Evolutionary conservation across 2,113 vertebrate species (phyloP).

Genomic region (Holacanthus passer): DNA sequence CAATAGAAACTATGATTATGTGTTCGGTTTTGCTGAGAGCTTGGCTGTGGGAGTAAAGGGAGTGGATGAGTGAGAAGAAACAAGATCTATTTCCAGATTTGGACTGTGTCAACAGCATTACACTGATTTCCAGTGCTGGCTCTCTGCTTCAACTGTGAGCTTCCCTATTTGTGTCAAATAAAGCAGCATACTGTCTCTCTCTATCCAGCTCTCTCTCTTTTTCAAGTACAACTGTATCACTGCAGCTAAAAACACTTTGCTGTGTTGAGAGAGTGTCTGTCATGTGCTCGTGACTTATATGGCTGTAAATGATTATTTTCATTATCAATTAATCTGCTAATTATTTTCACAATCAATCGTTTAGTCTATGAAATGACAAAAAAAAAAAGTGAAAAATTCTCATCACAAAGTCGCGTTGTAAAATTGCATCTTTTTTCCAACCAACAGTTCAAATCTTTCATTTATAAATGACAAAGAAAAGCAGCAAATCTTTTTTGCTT

Average conservation of each 20-base stretch:
- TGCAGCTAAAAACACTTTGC: background rate
- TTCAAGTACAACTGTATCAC: background rate
- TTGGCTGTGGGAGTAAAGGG: slow-evolving; percentile 13
- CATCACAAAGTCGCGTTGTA: no score
- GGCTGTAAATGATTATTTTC: no score
- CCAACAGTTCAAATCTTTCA: no score
- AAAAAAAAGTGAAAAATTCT: no score
- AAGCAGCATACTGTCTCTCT: background rate
- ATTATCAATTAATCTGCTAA: no score
- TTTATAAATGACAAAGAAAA: no score
- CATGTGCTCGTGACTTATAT: background rate
- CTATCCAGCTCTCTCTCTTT: background rate
- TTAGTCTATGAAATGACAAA: no score
- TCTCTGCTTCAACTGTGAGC: background rate
- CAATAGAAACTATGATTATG: slow-evolving; percentile 47
- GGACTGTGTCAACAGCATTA: slow-evolving; percentile 15
- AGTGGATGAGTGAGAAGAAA: slow-evolving; percentile 29
- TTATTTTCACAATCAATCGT: no score
- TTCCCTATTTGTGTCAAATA: slow-evolving; percentile 3
- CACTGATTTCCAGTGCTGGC: background rate
- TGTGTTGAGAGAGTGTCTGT: background rate
- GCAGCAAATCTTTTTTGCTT: no score
- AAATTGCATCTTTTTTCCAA: no score
- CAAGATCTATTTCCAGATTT: slow-evolving; percentile 20
- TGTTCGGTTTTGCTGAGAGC: slow-evolving; percentile 28